These are phyloP conservation scores for Micronycteris hirsuta DNA, from an alignment of 2,113 vertebrate species.

Conservation along the genomic window DNA sequence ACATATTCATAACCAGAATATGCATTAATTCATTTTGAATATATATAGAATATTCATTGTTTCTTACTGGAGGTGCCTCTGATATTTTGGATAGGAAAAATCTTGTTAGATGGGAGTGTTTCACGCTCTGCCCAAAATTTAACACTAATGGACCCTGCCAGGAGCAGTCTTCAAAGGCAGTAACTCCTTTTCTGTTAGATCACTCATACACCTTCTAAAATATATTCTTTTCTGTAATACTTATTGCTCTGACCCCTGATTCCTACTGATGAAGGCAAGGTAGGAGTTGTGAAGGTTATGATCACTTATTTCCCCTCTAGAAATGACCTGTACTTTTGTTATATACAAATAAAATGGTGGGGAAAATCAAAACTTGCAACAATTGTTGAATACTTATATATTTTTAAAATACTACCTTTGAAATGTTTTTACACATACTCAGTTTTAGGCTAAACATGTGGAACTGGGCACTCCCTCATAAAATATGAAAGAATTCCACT, in stretches of 20 bases:
- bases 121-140: background rate
- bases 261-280: background rate
- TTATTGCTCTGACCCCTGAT: background rate
- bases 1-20: background rate
- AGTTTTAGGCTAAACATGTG: background rate
- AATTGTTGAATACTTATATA: background rate
- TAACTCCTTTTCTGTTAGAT: background rate
- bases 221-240: background rate
- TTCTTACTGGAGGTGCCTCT: background rate
- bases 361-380: background rate
- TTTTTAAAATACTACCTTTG: background rate
- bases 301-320: background rate
- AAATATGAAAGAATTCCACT: background rate
- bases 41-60: too few relatives aligned
- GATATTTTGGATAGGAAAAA: background rate
- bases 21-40: background rate
- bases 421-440: background rate
- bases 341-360: background rate
- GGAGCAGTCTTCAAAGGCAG: background rate
- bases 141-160: background rate
- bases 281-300: background rate
- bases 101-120: background rate
- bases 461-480: background rate
- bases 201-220: background rate
- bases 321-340: background rate